Base-by-base conservation (phyloP, 2,113 vertebrate genomes). In the Zeus faber region DNA sequence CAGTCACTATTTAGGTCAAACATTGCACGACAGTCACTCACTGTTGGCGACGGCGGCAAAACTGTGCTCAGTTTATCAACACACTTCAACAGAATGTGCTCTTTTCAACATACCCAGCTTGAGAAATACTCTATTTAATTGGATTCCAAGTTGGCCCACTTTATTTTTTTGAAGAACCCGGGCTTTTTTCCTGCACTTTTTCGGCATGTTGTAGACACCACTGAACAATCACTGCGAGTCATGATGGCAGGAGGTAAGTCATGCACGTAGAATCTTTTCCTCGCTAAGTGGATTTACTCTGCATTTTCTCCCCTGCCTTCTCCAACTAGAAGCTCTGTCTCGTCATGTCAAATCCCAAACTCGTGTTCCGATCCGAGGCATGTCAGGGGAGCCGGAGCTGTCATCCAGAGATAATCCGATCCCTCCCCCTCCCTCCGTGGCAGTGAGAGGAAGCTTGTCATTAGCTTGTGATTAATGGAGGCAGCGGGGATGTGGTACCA, bases 1-100 rank as follows among this genome's bases (percentile, higher is more conserved):
- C 56, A 55, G 25, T 70, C 61, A 45, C 21, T 58, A 76, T 80
- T 54, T 78, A 52, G 80, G 74, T 74, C 72, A 80, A 45, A 50
- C 39, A 25, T 35, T 54, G 56, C 49, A 31, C 3, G 14, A 47
- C 26, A 20, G 1, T 56, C 11, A 8, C 54, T 26, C 16, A 2
- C 20, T 43, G 14, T 18, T 41, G 39, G 17, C 20, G 46, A 2
- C 24, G 37, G 54, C 35, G 31, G 48, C 8, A 22, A 17, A 29
- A 17, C 6, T 1, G 2, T 29, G 24, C 24, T 26, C 7, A 6
- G 17, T 9, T 21, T 20, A 20, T 22, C 43, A 21, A 45, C n/a
- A n/a, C n/a, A n/a, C n/a, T n/a, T n/a, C 26, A 29, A 29, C 5
- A 4, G 22, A 8, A 9, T 37, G 4, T 18, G 0, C n/a, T n/a